Base-by-base conservation (phyloP, 2,888 invertebrate genomes). In the Nezara viridula region DNA sequence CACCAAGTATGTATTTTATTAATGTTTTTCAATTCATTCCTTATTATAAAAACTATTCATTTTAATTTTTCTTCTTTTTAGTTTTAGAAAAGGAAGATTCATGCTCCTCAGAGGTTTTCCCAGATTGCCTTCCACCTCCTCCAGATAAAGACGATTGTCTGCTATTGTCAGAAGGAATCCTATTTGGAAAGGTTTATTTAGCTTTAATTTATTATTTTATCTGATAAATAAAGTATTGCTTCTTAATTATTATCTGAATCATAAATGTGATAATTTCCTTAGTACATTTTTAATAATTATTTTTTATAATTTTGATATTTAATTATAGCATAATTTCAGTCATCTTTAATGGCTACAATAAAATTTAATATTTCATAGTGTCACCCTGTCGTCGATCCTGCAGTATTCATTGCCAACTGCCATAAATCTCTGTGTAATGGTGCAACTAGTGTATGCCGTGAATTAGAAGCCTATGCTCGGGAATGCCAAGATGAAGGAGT, bases 401-500 rank as follows among this genome's bases (percentile, higher is more conserved):
- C 93, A 47, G 93, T 95, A 19, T 97, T 95, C 93, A 93, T 96
- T 3, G 94, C 94, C 55, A 94, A 95, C 86, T 98, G 97, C 91
- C 95, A 95, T 90, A 94, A 95, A 91, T 96, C 96, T 89, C 92
- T 95, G 91, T 96, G 95, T 93, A 94, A 93, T 91, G 94, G 93
- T 12, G 93, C 93, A 19, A 92, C 93, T 27, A 94, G 94, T 91
- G 94, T 94, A 12, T 97, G 97, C 92, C 93, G 93, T 32, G 93
- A 95, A 0, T 93, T 97, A 27, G 95, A 95, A 91, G 95, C 95
- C 0, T 97, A 97, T 92, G 96, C 96, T 0, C 94, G 95, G 89
- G 96, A 95, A 91, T 97, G 97, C 91, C 93, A 95, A 24, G 93
- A 94, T 24, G 94, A 94, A 89, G 96, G 96, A 19, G 94, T 97